Conservation (phyloP, 2,113 vertebrate genomes). For the Thermophis baileyi region DNA sequence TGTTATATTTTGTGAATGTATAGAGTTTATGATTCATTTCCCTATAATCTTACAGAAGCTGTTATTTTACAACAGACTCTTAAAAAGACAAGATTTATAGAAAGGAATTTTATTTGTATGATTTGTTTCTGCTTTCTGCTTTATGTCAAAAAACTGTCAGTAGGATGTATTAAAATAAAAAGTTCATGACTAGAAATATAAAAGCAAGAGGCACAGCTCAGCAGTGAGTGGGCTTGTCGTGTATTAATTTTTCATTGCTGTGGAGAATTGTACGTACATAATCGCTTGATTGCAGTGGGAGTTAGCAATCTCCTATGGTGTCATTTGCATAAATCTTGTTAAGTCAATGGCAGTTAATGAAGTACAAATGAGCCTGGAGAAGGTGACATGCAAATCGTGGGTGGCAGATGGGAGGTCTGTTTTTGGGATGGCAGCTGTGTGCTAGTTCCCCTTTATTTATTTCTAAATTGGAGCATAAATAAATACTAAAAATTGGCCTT, state of each 20-base stretch:
- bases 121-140: conserved; percentile 27
- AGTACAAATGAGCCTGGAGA: conserved; percentile 87
- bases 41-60: background rate
- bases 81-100: background rate
- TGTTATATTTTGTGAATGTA: background rate
- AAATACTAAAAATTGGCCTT: conserved; percentile 37
- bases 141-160: conserved; percentile 32
- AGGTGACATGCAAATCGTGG: conserved; percentile 83
- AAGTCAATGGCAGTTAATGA: conserved; percentile 90
- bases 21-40: background rate
- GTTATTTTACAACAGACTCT: background rate
- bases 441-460: conserved; percentile 45
- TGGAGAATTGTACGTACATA: conserved; percentile 81
- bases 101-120: background rate
- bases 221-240: conserved; percentile 74
- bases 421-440: conserved; percentile 79
- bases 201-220: conserved; percentile 64
- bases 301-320: conserved; percentile 76
- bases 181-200: conserved; percentile 66
- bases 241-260: conserved; percentile 83
- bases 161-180: conserved; percentile 46
- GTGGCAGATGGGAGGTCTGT: conserved; percentile 89
- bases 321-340: conserved; percentile 90
- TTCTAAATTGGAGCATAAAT: conserved; percentile 53
- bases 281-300: conserved; percentile 84